Evolutionary conservation across 92 coral and sea anemone species (phyloP), one percentile per base, ranked within the genome.

Genomic region (Bergia puertoricense): DNA sequence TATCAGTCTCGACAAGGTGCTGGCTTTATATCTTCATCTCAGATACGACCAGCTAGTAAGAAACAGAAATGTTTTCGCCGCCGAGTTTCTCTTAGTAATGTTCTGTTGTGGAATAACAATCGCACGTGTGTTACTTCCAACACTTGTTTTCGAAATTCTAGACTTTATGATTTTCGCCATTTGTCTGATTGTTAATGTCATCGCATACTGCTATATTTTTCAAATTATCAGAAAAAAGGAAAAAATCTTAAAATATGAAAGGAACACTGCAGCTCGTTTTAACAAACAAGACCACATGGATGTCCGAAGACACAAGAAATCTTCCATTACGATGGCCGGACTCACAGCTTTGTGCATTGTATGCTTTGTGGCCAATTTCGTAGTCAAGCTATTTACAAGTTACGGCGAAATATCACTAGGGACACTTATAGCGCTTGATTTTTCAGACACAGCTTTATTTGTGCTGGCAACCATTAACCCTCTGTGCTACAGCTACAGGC

Each of bases 401-500:
- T 14, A 71, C 3, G 87, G 87, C 15, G 45, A 84, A 71, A 14
- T 84, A 37, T 84, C 87, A 2, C 78, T 84, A 9, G 30, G 1
- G 43, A 84, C 87, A 16, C 79, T 84, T 42, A 72, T 84, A 30
- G 87, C 87, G 37, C 87, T 84, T 50, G 87, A 84, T 46, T 69
- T 84, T 71, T 84, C 87, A 11, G 87, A 84, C 87, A 84, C 87
- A 46, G 87, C 87, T 72, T 46, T 84, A 4, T 84, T 84, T 84
- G 79, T 84, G 16, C 79, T 84, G 87, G 87, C 87, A 8, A 84
- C 87, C 18, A 84, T 84, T 30, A 71, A 84, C 44, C 87, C 87
- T 0, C 78, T 84, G 46, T 84, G 87, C 77, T 84, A 84, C 16
- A 84, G 87, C 50, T 84, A 84, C 78, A 84, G 87, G 20, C 65